Conservation (phyloP, 2,797 vertebrate genomes). For the Neoniphon sammara region DNA sequence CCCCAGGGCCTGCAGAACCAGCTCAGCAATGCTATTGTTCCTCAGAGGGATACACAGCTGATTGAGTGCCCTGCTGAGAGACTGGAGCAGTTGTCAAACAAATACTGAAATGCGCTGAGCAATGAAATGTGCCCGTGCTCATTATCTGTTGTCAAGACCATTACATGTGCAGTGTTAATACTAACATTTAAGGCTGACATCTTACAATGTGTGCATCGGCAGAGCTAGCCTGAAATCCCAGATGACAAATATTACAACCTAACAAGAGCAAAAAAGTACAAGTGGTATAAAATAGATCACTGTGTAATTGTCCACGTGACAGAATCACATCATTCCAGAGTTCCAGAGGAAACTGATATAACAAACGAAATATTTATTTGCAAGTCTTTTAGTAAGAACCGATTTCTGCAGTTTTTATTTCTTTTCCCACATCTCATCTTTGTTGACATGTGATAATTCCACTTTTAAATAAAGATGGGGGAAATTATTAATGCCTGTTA, state of each 20-base stretch:
- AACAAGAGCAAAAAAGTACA: not conserved
- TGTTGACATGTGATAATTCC: not conserved
- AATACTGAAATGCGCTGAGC: conserved; percentile 51
- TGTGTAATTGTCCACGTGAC: not conserved
- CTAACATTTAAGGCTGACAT: conserved; percentile 6
- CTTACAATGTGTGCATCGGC: not conserved
- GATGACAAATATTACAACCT: not conserved
- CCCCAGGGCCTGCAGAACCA: conserved; percentile 43
- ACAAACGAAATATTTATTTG: not conserved
- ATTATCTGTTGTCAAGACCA: conserved; percentile 18
- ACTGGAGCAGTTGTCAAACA: conserved; percentile 57
- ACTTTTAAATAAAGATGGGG: not conserved
- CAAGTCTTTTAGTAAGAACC: not conserved
- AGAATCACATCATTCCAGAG: not conserved
- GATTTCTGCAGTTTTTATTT: not conserved
- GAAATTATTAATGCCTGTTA: not conserved
- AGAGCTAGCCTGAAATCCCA: not conserved
- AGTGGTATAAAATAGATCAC: too few species aligned
- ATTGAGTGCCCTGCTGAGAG: conserved; percentile 67
- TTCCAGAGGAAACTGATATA: not conserved
- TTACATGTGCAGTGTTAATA: conserved; percentile 24
- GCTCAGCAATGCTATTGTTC: conserved; percentile 60
- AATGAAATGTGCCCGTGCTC: conserved; percentile 49
- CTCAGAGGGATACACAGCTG: conserved; percentile 62
- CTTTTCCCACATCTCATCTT: not conserved